Evolutionary conservation across 2,797 vertebrate species (phyloP).

Genomic region (Myotis myotis): DNA sequence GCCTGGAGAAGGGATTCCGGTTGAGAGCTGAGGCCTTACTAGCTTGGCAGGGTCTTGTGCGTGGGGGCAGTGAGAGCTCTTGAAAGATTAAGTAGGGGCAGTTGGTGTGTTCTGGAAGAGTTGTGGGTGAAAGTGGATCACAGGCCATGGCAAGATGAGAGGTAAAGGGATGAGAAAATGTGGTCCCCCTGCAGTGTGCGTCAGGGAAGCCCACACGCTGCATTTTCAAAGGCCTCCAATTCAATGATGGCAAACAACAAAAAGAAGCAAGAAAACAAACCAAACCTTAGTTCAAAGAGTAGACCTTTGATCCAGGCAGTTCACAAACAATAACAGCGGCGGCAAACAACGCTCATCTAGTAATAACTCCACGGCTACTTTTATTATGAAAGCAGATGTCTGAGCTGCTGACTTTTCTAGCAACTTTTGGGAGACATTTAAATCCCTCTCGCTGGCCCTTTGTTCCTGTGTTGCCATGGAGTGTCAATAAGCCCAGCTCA

Average conservation of each 20-base stretch:
- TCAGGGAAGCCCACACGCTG: background rate
- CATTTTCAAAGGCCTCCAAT: background rate
- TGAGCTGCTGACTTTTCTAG: slow-evolving; percentile 61
- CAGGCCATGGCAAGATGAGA: background rate
- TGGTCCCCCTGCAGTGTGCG: background rate
- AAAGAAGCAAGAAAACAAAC: background rate
- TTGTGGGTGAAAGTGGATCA: background rate
- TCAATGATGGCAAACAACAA: background rate
- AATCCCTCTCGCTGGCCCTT: slow-evolving; percentile 67
- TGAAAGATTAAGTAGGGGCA: background rate
- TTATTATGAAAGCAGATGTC: slow-evolving; percentile 54
- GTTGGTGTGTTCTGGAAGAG: background rate
- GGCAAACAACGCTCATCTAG: background rate
- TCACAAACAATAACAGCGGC: background rate
- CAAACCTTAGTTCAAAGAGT: background rate
- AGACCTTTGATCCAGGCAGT: background rate
- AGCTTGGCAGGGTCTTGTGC: background rate
- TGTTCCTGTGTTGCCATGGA: slow-evolving; percentile 79
- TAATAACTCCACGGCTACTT: slow-evolving; percentile 7
- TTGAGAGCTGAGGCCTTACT: background rate
- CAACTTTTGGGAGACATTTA: slow-evolving; percentile 67
- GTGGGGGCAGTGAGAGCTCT: background rate
- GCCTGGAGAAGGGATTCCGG: background rate
- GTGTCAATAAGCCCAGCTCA: slow-evolving; percentile 76
- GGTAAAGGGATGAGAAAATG: background rate